phyloP scores from a whole-genome alignment of 1,140 invertebrate genomes.

The Oscheius sp. region DNA sequence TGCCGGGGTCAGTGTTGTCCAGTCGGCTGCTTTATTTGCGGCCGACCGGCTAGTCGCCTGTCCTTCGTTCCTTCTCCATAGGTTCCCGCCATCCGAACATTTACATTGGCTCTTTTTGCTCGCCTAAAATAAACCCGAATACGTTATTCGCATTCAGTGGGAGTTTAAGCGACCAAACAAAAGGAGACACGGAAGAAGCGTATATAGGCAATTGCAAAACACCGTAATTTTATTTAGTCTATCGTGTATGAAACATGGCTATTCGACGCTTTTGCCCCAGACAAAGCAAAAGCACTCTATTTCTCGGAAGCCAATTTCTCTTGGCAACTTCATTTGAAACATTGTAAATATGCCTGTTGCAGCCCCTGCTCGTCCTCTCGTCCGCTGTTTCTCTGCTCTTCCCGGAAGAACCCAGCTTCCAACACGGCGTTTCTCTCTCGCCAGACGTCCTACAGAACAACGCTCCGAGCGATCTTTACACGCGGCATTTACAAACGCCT shows the following conservation, averaged over 20 bases:
- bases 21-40: background rate
- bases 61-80: background rate
- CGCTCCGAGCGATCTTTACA: background rate
- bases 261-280: background rate
- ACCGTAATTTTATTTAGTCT: background rate
- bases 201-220: background rate
- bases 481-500: constrained; percentile 12
- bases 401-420: constrained; percentile 2
- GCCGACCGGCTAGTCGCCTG: background rate
- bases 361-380: constrained; percentile 13
- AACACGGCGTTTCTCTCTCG: background rate
- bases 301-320: background rate
- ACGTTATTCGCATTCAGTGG: too few relatives aligned
- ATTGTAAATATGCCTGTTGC: background rate
- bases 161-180: too few relatives aligned
- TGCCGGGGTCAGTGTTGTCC: constrained; percentile 3
- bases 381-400: constrained; percentile 14
- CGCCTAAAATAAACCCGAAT: background rate
- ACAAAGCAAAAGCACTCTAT: background rate
- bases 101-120: background rate
- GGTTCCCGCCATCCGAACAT: background rate
- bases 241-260: background rate
- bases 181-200: background rate
- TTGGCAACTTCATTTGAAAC: background rate
- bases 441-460: background rate